Evolutionary conservation across 2,888 invertebrate species (phyloP).

Genomic region (Pocota personata): DNA sequence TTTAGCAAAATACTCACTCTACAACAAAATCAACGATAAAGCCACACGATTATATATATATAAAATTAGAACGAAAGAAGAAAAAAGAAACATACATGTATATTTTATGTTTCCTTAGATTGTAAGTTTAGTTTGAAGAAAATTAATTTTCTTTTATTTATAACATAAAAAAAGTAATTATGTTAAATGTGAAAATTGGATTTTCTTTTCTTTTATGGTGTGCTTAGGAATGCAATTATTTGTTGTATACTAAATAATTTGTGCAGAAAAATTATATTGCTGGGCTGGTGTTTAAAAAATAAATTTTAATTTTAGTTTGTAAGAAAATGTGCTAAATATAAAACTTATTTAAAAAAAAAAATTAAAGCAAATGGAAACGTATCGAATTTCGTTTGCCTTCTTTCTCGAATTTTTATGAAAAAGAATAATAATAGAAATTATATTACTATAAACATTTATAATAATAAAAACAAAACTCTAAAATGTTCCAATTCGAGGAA

Average conservation of each 20-base stretch:
- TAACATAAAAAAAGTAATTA: background rate
- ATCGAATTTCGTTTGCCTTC: constrained; percentile 40
- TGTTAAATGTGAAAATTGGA: constrained; percentile 13
- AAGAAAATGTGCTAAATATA: constrained; percentile 23
- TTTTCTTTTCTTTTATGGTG: constrained; percentile 34
- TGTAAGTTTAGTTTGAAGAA: constrained; percentile 59
- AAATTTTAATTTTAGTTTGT: constrained; percentile 41
- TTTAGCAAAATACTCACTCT: constrained; percentile 76
- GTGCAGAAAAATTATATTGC: constrained; percentile 45
- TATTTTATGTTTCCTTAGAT: constrained; percentile 69
- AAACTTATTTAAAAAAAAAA: background rate
- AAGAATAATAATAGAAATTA: constrained; percentile 12
- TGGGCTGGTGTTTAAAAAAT: constrained; percentile 14
- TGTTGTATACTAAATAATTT: constrained; percentile 26
- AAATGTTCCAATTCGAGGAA: constrained; percentile 40
- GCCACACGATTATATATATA: constrained; percentile 77
- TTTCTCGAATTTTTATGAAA: constrained; percentile 30
- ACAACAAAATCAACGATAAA: constrained; percentile 79
- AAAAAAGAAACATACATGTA: constrained; percentile 72
- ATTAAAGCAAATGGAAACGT: background rate
- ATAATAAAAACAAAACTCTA: background rate
- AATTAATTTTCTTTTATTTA: constrained; percentile 32
- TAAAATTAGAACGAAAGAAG: constrained; percentile 73
- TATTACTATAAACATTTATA: background rate
- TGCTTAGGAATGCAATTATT: constrained; percentile 54